Percentiles rank a stretch among this genome's conserved stretches.
Evolutionary conservation across 2,113 vertebrate species (phyloP).

Genomic region (Athene cunicularia): DNA sequence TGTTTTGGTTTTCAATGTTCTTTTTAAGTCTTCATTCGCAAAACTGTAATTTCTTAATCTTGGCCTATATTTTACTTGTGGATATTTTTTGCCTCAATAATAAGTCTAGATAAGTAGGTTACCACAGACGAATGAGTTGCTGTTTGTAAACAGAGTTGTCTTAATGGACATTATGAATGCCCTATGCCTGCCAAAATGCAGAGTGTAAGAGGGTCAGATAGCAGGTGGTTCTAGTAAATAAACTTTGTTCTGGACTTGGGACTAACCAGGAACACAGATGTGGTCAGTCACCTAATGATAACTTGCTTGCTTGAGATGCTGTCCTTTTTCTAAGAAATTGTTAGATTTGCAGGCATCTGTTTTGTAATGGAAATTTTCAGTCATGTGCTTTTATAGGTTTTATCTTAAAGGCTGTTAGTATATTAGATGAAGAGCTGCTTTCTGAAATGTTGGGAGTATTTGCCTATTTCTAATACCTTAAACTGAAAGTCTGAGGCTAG

Average conservation of each 20-base stretch:
- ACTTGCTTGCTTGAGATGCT: neutral
- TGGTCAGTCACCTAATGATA: accelerated
- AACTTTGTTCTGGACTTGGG: neutral
- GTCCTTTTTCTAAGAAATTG: neutral
- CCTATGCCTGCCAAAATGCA: neutral
- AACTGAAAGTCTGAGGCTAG: neutral
- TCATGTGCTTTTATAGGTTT: neutral
- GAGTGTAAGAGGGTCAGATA: neutral
- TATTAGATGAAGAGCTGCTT: neutral
- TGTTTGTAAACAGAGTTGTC: neutral
- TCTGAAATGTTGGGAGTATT: neutral
- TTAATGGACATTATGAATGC: neutral
- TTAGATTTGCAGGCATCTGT: neutral
- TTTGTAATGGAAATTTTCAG: neutral
- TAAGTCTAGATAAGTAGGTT: neutral
- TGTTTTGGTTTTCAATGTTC: neutral
- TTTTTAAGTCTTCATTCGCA: neutral
- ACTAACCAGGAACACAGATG: neutral
- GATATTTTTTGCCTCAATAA: neutral
- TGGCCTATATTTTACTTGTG: neutral
- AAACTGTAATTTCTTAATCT: neutral
- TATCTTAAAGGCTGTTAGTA: neutral
- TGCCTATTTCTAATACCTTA: neutral
- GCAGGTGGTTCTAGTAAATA: neutral
- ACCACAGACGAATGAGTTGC: accelerated